phyloP scores from a whole-genome alignment of 2,113 vertebrate genomes.

The Entelurus aequoreus region DNA sequence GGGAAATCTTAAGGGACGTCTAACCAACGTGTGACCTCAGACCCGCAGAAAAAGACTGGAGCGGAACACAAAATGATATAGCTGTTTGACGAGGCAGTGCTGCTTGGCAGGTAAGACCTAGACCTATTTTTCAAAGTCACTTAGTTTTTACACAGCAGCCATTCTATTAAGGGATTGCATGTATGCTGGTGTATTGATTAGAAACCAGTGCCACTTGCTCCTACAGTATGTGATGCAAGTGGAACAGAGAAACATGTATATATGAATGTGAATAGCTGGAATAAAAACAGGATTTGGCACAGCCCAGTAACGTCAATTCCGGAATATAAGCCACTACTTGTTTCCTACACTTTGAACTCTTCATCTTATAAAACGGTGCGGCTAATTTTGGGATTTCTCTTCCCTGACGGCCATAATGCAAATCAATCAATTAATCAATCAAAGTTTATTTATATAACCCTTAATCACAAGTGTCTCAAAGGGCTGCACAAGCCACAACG shows the following conservation, averaged over 20 bases:
- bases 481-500: too few species aligned
- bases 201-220: slow-evolving; percentile 30
- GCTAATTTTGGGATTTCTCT: too few species aligned
- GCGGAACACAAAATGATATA: slow-evolving; percentile 41
- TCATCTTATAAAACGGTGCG: too few species aligned
- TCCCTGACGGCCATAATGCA: too few species aligned
- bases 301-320: slow-evolving; percentile 29
- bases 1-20: slow-evolving; percentile 37
- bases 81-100: slow-evolving; percentile 32
- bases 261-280: slow-evolving; percentile 51
- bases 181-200: slow-evolving; percentile 43
- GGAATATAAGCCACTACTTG: too few species aligned
- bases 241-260: slow-evolving; percentile 39
- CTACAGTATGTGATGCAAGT: slow-evolving; percentile 44
- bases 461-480: too few species aligned
- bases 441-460: too few species aligned
- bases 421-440: too few species aligned
- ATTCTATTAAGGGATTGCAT: slow-evolving; percentile 30
- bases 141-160: slow-evolving; percentile 44
- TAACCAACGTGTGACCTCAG: slow-evolving; percentile 55
- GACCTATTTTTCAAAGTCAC: slow-evolving; percentile 64
- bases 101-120: slow-evolving; percentile 45
- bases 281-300: slow-evolving; percentile 57
- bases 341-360: too few species aligned
- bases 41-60: slow-evolving; percentile 34